Percentiles rank a stretch among this genome's conserved stretches.
Conservation (phyloP, 2,888 invertebrate species). For the Heliconius ethilla region DNA sequence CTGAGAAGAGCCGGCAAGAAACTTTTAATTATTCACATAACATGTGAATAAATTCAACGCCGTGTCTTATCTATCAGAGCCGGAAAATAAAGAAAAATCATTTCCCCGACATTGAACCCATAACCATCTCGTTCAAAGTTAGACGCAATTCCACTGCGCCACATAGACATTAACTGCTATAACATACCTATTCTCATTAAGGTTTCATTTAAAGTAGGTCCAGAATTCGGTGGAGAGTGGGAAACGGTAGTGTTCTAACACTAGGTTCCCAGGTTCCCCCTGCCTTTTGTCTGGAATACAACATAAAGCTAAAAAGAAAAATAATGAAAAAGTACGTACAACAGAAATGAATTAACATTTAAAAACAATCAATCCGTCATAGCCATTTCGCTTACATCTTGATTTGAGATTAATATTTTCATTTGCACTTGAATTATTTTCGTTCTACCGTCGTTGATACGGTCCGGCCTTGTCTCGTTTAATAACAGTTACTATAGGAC, state of each 20-base stretch:
- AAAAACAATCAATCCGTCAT: conserved; percentile 18
- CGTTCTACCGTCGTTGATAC: conserved; percentile 10
- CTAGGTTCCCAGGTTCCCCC: not conserved
- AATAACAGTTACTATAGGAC: conserved; percentile 20
- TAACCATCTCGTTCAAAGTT: too few species aligned
- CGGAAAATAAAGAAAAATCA: too few species aligned
- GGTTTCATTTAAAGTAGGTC: too few species aligned
- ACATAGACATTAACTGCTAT: too few species aligned
- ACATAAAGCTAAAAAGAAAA: not conserved
- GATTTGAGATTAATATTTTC: conserved; percentile 15
- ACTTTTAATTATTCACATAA: too few species aligned
- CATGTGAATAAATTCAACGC: too few species aligned
- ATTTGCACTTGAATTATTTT: conserved; percentile 24
- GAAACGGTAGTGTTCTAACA: not conserved
- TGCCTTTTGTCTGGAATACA: not conserved
- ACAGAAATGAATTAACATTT: conserved; percentile 1
- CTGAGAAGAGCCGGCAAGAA: too few species aligned
- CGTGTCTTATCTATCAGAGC: too few species aligned
- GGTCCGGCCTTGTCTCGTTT: conserved; percentile 18
- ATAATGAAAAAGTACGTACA: not conserved
- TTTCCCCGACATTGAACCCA: too few species aligned
- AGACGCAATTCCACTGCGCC: too few species aligned
- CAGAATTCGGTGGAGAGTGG: not conserved
- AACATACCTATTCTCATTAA: too few species aligned
- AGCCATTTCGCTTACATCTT: not conserved